phyloP scores from a whole-genome alignment of 2,888 invertebrate genomes.

The Octodonta nipae region DNA sequence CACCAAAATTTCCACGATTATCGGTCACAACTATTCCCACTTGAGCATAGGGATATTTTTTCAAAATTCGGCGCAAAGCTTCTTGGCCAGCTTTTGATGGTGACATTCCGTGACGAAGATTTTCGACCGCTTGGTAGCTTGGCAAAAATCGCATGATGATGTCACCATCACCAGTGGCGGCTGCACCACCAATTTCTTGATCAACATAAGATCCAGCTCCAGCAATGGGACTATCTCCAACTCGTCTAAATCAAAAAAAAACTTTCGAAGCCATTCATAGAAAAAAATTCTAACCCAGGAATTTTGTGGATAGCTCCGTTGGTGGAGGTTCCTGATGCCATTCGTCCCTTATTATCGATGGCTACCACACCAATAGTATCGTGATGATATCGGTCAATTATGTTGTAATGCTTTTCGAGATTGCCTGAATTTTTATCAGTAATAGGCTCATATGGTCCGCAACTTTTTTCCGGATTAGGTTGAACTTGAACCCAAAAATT shows the following conservation, averaged over 20 bases:
- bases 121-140: slow-evolving; percentile 58
- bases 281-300: slow-evolving; percentile 51
- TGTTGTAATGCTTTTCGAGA: too few relatives aligned
- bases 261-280: not conserved
- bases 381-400: too few relatives aligned
- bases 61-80: slow-evolving; percentile 59
- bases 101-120: slow-evolving; percentile 63
- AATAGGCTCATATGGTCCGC: too few relatives aligned
- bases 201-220: slow-evolving; percentile 93
- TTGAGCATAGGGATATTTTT: slow-evolving; percentile 62
- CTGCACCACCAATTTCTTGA: slow-evolving; percentile 68
- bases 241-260: slow-evolving; percentile 38
- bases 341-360: slow-evolving; percentile 54
- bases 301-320: slow-evolving; percentile 90
- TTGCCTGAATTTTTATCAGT: too few relatives aligned
- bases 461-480: too few relatives aligned
- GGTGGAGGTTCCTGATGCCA: slow-evolving; percentile 87
- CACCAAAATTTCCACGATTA: too few relatives aligned
- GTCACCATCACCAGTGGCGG: slow-evolving; percentile 90
- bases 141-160: slow-evolving; percentile 92
- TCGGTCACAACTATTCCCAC: too few relatives aligned
- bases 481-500: too few relatives aligned
- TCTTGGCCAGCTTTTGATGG: slow-evolving; percentile 59
- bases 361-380: too few relatives aligned
- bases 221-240: slow-evolving; percentile 72